A percentile compares a stretch with the other conserved stretches of the same genome.
phyloP scores from a whole-genome alignment of 2,797 vertebrate species.

The Pseudochirops cupreus region DNA sequence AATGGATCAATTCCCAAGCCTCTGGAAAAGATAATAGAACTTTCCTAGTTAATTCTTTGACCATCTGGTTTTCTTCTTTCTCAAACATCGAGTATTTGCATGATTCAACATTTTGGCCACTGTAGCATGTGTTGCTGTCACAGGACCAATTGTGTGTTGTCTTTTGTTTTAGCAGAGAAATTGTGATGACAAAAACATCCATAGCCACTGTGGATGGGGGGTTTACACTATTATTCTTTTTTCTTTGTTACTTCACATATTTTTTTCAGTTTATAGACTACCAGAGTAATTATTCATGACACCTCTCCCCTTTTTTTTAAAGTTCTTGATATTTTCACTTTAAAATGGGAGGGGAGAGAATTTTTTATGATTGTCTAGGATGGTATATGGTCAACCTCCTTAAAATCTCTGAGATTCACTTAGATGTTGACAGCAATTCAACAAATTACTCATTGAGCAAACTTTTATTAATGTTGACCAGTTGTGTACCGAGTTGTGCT shows the following conservation, averaged over 20 bases:
- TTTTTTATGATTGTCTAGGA: slow-evolving; percentile 46
- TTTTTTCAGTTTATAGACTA: neutral
- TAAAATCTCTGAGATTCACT: slow-evolving; percentile 18
- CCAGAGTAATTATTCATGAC: neutral
- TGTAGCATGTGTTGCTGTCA: slow-evolving; percentile 57
- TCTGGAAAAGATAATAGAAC: slow-evolving; percentile 51
- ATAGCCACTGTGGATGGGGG: neutral
- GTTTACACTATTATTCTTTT: neutral
- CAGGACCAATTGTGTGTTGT: slow-evolving; percentile 34
- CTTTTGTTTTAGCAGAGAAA: slow-evolving; percentile 64
- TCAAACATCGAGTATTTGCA: slow-evolving; percentile 61
- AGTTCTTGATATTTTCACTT: neutral
- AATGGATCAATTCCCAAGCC: slow-evolving; percentile 13
- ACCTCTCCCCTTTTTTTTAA: neutral
- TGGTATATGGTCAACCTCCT: slow-evolving; percentile 22
- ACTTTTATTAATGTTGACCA: neutral
- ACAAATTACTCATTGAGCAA: neutral
- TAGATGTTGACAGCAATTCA: neutral
- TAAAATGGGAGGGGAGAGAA: slow-evolving; percentile 22
- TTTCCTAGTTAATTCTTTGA: slow-evolving; percentile 43
- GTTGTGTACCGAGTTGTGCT: neutral
- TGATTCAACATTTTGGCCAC: slow-evolving; percentile 84
- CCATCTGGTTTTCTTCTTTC: slow-evolving; percentile 69
- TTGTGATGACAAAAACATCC: slow-evolving; percentile 15
- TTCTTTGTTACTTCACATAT: neutral